Conservation (phyloP, 2,888 invertebrate species). For the Arctia plantaginis region DNA sequence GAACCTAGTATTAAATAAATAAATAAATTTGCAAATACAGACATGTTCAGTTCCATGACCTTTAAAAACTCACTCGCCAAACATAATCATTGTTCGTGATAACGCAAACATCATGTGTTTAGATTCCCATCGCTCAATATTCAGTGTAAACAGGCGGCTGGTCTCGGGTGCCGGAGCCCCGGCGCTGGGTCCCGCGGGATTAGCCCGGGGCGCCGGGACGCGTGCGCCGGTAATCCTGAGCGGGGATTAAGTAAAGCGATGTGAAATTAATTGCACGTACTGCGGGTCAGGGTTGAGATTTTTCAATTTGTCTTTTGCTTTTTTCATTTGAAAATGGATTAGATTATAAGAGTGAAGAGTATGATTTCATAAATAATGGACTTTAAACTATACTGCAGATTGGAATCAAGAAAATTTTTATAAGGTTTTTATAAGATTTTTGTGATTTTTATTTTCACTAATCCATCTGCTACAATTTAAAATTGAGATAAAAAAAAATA, state of each 20-base stretch:
- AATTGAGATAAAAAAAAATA: too few relatives aligned
- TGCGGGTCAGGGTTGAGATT: slow-evolving; percentile 42
- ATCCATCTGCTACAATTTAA: too few relatives aligned
- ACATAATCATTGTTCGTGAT: slow-evolving; percentile 45
- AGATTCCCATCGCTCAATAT: slow-evolving; percentile 52
- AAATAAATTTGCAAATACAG: neutral
- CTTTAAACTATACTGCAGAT: neutral
- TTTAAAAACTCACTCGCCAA: slow-evolving; percentile 31
- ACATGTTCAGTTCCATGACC: slow-evolving; percentile 19
- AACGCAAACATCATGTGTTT: slow-evolving; percentile 37
- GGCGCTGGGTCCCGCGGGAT: slow-evolving; percentile 44
- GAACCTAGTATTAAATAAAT: neutral
- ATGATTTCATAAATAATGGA: neutral
- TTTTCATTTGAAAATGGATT: neutral
- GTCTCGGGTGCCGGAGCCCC: slow-evolving; percentile 10
- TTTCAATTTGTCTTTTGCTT: slow-evolving; percentile 12
- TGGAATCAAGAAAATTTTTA: too few relatives aligned
- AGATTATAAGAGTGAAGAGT: neutral
- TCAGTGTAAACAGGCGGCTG: slow-evolving; percentile 46
- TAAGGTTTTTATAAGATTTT: too few relatives aligned
- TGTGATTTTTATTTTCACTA: too few relatives aligned
- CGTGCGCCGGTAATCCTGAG: slow-evolving; percentile 50
- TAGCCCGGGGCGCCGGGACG: slow-evolving; percentile 44
- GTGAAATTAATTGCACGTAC: slow-evolving; percentile 51
- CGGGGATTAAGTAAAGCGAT: slow-evolving; percentile 47